Conservation (phyloP, 2,888 invertebrate genomes). For the Agapostemon virescens region DNA sequence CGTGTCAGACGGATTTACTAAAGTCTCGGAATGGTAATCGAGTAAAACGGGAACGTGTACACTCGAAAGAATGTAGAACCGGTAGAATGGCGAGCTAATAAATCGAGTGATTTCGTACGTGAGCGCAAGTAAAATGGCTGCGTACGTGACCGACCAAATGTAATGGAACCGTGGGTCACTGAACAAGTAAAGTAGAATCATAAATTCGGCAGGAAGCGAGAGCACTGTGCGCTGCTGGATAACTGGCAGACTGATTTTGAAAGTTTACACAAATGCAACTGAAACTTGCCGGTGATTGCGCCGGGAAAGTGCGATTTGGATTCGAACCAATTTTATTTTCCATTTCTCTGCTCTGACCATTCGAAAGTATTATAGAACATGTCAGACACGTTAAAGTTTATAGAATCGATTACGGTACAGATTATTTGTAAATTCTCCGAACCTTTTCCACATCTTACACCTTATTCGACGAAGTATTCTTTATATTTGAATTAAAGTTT, state of each 20-base stretch:
- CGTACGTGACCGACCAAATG: conserved; percentile 13
- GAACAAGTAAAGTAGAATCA: not conserved
- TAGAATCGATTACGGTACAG: too few relatives aligned
- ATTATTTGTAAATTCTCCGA: too few relatives aligned
- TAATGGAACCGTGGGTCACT: not conserved
- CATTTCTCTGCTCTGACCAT: too few relatives aligned
- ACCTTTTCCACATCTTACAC: too few relatives aligned
- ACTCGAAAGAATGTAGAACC: not conserved
- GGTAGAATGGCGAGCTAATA: not conserved
- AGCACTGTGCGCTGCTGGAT: not conserved
- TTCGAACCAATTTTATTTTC: too few relatives aligned
- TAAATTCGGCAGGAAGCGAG: conserved; percentile 3
- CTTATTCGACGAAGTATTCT: too few relatives aligned
- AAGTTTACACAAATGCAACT: not conserved
- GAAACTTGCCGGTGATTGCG: not conserved
- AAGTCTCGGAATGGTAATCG: conserved; percentile 2
- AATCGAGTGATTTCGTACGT: not conserved
- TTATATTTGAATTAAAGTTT: too few relatives aligned
- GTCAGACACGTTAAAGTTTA: too few relatives aligned
- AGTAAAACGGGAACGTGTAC: not conserved
- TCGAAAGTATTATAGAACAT: too few relatives aligned
- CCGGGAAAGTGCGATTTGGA: too few relatives aligned
- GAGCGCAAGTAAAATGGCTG: conserved; percentile 4
- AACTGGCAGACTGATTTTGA: not conserved
- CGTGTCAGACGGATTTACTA: not conserved